Conservation (phyloP, 2,797 vertebrate genomes). For the Neoniphon sammara region DNA sequence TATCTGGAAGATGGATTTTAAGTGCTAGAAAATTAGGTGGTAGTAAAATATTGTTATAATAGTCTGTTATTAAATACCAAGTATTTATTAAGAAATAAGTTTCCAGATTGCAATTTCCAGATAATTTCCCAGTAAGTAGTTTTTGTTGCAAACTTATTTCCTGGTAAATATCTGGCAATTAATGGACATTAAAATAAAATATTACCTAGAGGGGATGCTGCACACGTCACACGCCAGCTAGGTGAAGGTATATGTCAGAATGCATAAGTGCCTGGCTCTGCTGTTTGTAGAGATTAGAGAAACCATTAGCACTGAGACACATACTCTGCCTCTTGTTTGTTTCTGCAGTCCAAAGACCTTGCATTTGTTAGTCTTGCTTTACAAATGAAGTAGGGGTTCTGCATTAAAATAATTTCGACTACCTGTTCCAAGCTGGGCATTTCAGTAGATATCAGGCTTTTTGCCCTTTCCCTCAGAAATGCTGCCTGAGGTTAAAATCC, state of each 20-base stretch:
- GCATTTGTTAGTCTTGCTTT: background rate
- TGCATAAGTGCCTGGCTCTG: background rate
- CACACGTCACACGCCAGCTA: constrained; percentile 4
- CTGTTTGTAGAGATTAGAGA: background rate
- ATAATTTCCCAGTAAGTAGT: too few relatives aligned
- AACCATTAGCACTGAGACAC: background rate
- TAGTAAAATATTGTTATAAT: too few relatives aligned
- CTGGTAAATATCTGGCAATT: too few relatives aligned
- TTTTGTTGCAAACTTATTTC: too few relatives aligned
- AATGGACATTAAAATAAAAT: too few relatives aligned
- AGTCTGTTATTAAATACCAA: too few relatives aligned
- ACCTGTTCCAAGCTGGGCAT: background rate
- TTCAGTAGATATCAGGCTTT: background rate
- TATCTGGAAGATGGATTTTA: too few relatives aligned
- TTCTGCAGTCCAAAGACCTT: too few relatives aligned
- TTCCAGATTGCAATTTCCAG: too few relatives aligned
- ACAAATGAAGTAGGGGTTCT: background rate
- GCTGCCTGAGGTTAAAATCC: constrained; percentile 68
- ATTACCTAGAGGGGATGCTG: background rate
- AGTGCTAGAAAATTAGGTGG: too few relatives aligned
- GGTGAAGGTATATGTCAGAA: constrained; percentile 14
- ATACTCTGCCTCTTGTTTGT: too few relatives aligned
- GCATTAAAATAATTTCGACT: background rate
- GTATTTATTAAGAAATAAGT: too few relatives aligned
- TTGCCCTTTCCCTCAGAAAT: constrained; percentile 55